phyloP scores from a whole-genome alignment of 2,888 invertebrate genomes.

The Brachynemurus nebulosus region DNA sequence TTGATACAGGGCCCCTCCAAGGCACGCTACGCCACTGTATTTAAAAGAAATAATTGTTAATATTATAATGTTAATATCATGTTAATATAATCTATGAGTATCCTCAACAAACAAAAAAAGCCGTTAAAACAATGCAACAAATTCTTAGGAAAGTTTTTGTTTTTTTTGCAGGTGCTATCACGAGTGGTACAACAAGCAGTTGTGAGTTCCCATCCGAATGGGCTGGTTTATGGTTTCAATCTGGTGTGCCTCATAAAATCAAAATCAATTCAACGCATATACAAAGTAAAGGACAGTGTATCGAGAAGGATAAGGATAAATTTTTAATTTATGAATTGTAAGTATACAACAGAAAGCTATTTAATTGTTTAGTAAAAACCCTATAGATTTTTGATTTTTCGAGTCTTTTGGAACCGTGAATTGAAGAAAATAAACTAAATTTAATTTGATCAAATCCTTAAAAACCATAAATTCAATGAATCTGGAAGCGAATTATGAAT shows the following conservation, averaged over 20 bases:
- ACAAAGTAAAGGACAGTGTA: conserved; percentile 51
- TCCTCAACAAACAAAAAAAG: too few relatives aligned
- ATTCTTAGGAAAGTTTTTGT: too few relatives aligned
- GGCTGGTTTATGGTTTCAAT: conserved; percentile 63
- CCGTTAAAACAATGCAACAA: too few relatives aligned
- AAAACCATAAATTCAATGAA: too few relatives aligned
- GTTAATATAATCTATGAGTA: not conserved
- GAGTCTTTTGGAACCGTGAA: too few relatives aligned
- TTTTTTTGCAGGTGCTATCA: conserved; percentile 5
- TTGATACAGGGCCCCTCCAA: not conserved
- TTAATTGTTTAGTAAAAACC: too few relatives aligned
- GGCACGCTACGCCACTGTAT: not conserved
- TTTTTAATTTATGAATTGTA: conserved; percentile 42
- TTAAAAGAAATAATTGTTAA: not conserved
- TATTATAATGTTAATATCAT: not conserved
- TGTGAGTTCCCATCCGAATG: conserved; percentile 56
- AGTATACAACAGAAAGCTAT: too few relatives aligned
- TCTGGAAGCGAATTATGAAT: too few relatives aligned
- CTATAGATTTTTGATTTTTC: too few relatives aligned
- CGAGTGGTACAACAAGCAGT: conserved; percentile 38
- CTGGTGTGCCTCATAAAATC: conserved; percentile 44
- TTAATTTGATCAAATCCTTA: too few relatives aligned
- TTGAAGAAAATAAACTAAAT: too few relatives aligned
- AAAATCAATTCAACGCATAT: conserved; percentile 49
- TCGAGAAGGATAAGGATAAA: conserved; percentile 50